Conservation (phyloP, 2,888 invertebrate species). For the Neocrepidodera transversa region DNA sequence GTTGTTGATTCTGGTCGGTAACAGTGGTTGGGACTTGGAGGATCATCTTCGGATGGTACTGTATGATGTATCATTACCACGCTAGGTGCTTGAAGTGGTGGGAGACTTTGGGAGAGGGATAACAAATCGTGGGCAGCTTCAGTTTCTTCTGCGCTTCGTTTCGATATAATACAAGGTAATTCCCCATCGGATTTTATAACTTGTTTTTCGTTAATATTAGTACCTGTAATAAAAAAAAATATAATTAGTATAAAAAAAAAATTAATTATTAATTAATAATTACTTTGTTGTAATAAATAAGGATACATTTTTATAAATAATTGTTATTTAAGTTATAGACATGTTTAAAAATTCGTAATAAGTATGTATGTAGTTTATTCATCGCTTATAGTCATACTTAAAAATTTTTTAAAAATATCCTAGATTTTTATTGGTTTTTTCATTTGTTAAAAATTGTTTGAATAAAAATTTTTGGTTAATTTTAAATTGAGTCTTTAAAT, state of each 20-base stretch:
- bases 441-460: no score
- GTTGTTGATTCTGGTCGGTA: constrained; percentile 48
- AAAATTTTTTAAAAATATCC: no score
- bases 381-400: no score
- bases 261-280: no score
- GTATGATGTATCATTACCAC: constrained; percentile 70
- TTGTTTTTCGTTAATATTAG: constrained; percentile 10
- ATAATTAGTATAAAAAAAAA: no score
- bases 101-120: constrained; percentile 78
- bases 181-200: constrained; percentile 52
- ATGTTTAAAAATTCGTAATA: no score
- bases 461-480: constrained; percentile 12
- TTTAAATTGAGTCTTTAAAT: constrained; percentile 20
- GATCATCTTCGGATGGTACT: constrained; percentile 59
- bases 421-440: no score
- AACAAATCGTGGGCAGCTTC: constrained; percentile 87
- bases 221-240: constrained; percentile 47
- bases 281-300: no score
- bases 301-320: no score
- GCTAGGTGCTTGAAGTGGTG: constrained; percentile 76
- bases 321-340: no score
- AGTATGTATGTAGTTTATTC: no score
- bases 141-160: constrained; percentile 80
- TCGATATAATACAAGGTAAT: constrained; percentile 44
- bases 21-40: constrained; percentile 48